Evolutionary conservation across 1,140 invertebrate species (phyloP).

Genomic region (Cardiocondyla obscurior): DNA sequence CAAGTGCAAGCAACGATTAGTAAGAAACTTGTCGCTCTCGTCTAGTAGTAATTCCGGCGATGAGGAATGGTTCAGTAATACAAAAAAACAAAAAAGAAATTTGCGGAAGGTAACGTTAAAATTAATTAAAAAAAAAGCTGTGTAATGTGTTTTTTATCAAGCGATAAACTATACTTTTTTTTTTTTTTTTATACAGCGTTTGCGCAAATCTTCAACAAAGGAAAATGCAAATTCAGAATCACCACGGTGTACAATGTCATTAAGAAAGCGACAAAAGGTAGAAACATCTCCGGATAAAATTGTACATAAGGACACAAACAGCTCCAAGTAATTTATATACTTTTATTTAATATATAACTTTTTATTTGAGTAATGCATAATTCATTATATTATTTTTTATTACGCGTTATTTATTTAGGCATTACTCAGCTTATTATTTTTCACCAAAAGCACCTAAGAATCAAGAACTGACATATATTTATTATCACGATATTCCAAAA

Average conservation of each 20-base stretch:
- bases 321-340: not conserved
- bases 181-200: not conserved
- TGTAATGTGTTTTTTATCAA: not conserved
- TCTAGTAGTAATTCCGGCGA: not conserved
- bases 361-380: not conserved
- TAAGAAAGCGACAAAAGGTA: not conserved
- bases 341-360: not conserved
- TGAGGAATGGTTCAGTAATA: too few species aligned
- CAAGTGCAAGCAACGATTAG: not conserved
- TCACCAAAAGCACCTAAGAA: not conserved
- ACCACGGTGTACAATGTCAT: not conserved
- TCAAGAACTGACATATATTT: constrained; percentile 24
- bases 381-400: not conserved
- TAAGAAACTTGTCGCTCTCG: not conserved
- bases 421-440: not conserved
- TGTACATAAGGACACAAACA: not conserved
- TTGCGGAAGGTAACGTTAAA: constrained; percentile 15
- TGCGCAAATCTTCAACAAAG: not conserved
- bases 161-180: not conserved
- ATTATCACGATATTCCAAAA: constrained; percentile 51
- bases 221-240: not conserved
- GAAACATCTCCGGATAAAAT: not conserved
- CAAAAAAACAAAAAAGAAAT: not conserved
- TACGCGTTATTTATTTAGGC: not conserved
- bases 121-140: not conserved